Evolutionary conservation across 2,888 invertebrate genomes (phyloP), one percentile per base, ranked within the genome.

Genomic region (Salpingus planirostris): DNA sequence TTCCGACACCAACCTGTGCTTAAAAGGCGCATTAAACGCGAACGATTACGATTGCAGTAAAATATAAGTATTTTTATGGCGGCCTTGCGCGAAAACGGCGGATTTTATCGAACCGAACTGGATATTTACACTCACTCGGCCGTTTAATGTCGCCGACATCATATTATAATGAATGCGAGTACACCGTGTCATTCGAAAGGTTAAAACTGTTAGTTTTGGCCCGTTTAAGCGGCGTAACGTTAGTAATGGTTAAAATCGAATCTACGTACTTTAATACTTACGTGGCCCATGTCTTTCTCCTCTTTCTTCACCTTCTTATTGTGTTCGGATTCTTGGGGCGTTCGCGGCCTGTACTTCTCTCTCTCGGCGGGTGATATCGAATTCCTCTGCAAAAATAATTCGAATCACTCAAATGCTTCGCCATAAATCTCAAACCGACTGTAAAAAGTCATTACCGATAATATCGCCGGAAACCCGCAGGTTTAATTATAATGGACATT

Each of bases 281-380:
- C 85, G 73, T 85, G 84, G 56, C 77, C 76, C 61, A 82, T 73
- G 45, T 65, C 66, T 73, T 87, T 87, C 66, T 88, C 88, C 69
- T 87, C 86, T 70, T 81, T 81, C 66, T 86, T 85, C 60, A 85
- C 69, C 47, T 81, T 77, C 60, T 87, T 86, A 32, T 70, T 71
- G 55, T 86, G 81, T 44, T 75, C 69, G 3, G 73, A 65, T 59
- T 87, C 85, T 44, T 76, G 74, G 15, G 86, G 85, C 29, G 86
- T 85, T 46, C 87, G 75, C 38, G 84, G 74, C 34, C 87, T 74
- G 67, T 87, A 88, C 66, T 87, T 88, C 55, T 86, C 82, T 40
- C 82, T 68, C 58, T 83, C 86, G 45, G 78, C 79, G 3, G 88
- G 88, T 18, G 88, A 88, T 50, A 87, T 81, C 32, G 87, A 87